Percentiles rank a stretch among this genome's conserved stretches.
Conservation (phyloP, 2,888 invertebrate genomes). For the Spialia ferax region DNA sequence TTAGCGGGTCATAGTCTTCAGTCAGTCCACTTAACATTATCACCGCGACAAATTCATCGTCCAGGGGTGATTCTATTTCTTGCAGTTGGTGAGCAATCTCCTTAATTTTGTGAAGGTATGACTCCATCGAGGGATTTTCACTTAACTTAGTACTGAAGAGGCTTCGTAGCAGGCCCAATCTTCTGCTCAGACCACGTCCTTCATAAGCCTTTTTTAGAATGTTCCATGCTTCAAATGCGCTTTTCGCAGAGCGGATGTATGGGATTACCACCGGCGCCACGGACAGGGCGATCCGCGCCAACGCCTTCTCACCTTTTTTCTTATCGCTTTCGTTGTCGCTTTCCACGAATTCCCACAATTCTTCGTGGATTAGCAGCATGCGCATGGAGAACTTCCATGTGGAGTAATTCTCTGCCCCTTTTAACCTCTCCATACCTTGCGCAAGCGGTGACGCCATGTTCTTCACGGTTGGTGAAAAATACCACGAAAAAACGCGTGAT, state of each 20-base stretch:
- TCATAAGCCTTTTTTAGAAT: neutral
- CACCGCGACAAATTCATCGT: neutral
- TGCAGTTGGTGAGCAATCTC: neutral
- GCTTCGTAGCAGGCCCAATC: neutral
- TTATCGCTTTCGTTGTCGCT: neutral
- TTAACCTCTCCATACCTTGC: neutral
- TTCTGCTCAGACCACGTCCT: neutral
- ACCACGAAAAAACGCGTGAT: neutral
- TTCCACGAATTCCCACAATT: neutral
- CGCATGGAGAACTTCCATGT: neutral
- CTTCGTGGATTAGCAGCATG: neutral
- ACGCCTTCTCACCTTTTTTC: neutral
- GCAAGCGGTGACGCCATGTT: neutral
- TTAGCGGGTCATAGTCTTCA: neutral
- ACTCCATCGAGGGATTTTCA: conserved; percentile 7
- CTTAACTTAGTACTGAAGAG: neutral
- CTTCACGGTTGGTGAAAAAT: neutral
- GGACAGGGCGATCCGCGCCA: neutral
- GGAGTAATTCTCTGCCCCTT: neutral
- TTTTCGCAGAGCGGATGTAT: neutral
- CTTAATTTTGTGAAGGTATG: conserved; percentile 5
- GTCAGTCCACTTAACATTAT: neutral
- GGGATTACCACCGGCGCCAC: neutral
- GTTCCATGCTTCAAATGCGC: neutral
- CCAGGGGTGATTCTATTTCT: neutral